Percentiles rank a stretch among this genome's conserved stretches.
These are phyloP conservation scores for Varanus komodoensis DNA, from an alignment of 2,113 vertebrate species.

Conservation along the genomic window DNA sequence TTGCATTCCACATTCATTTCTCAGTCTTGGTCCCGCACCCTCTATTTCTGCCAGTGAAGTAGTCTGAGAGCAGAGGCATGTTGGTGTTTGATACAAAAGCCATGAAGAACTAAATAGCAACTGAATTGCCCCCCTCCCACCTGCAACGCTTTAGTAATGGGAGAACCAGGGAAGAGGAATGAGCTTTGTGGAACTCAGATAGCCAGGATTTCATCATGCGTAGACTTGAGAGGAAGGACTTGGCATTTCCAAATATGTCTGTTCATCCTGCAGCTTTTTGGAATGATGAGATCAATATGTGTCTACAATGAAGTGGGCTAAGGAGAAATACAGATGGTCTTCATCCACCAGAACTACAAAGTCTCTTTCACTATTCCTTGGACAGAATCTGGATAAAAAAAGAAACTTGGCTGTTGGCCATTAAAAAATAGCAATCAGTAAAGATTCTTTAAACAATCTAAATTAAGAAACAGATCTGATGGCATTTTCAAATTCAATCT, in stretches of 20 bases:
- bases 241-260: constrained; percentile 10
- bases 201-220: neutral
- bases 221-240: constrained; percentile 30
- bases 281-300: constrained; percentile 9
- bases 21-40: neutral
- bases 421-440: neutral
- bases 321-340: constrained; percentile 25
- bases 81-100: neutral
- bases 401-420: neutral
- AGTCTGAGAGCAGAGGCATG: neutral
- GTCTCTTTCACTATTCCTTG: neutral
- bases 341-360: neutral
- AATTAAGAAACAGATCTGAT: neutral
- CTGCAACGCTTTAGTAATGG: neutral
- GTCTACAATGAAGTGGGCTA: neutral
- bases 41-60: neutral
- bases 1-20: neutral
- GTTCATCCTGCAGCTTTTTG: constrained; percentile 12
- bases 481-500: neutral
- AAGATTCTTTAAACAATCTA: neutral
- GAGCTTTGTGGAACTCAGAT: neutral
- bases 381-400: neutral
- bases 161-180: neutral
- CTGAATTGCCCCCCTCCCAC: neutral
- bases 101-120: neutral